A percentile compares a stretch with the other conserved stretches of the same genome.
Evolutionary conservation across 2,113 vertebrate species (phyloP).

Genomic region (Drymodes brunneopygia): DNA sequence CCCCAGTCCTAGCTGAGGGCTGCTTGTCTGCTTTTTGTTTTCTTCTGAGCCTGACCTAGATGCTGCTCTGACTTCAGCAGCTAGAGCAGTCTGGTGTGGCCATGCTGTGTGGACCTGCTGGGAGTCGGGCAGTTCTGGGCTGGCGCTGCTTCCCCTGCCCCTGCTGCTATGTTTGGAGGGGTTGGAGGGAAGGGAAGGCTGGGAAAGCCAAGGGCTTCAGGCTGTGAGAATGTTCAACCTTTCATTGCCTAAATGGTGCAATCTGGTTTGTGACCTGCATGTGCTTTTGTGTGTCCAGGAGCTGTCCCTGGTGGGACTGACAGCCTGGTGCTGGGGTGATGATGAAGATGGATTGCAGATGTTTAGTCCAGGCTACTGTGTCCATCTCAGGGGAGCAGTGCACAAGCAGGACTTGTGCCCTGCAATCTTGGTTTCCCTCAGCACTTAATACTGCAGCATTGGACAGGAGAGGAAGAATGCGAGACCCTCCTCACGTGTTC

Average conservation of each 20-base stretch:
- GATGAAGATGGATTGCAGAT: not conserved
- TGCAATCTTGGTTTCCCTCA: not conserved
- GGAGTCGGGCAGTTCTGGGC: not conserved
- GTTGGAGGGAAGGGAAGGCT: not conserved
- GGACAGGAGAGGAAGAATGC: not conserved
- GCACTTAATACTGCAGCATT: not conserved
- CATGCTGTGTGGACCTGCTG: not conserved
- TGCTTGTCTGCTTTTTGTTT: not conserved
- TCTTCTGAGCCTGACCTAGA: conserved; percentile 10
- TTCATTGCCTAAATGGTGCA: not conserved
- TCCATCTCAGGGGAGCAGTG: not conserved
- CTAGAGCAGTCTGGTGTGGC: not conserved
- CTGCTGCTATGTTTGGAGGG: not conserved
- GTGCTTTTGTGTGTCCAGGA: not conserved
- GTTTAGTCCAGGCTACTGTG: not conserved
- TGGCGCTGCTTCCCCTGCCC: not conserved
- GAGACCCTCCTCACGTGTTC: not conserved
- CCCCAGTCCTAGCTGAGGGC: not conserved
- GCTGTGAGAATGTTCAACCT: not conserved
- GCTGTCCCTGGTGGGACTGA: not conserved
- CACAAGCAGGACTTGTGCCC: not conserved
- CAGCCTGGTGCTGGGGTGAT: not conserved
- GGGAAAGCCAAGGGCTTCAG: not conserved
- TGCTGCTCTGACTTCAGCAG: conserved; percentile 1
- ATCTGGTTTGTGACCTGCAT: not conserved